Conservation (phyloP, 2,113 vertebrate genomes). For the Mystacornis crossleyi region DNA sequence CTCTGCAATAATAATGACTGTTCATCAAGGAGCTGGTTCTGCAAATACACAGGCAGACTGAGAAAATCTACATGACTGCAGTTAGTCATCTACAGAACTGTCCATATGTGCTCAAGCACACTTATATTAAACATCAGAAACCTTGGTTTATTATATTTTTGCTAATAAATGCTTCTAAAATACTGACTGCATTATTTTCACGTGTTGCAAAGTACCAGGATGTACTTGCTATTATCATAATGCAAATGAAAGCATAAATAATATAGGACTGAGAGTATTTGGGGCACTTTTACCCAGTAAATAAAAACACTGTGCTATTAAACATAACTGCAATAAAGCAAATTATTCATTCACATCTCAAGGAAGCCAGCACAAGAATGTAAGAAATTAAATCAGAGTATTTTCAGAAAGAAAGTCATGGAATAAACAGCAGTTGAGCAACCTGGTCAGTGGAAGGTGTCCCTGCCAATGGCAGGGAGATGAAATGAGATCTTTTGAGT, state of each 20-base stretch:
- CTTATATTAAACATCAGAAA: background rate
- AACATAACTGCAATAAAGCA: background rate
- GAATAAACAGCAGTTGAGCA: background rate
- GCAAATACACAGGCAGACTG: background rate
- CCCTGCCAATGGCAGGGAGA: background rate
- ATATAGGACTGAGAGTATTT: background rate
- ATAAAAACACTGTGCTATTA: background rate
- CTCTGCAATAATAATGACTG: background rate
- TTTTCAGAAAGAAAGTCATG: background rate
- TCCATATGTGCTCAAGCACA: background rate
- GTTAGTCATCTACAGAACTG: background rate
- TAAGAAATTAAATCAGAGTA: background rate
- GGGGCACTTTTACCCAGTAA: background rate
- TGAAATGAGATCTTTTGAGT: background rate
- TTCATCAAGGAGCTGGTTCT: background rate
- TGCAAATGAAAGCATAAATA: background rate
- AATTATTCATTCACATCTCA: background rate
- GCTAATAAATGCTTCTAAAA: background rate
- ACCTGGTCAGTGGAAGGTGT: background rate
- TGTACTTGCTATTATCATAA: background rate
- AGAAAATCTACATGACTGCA: background rate
- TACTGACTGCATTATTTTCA: background rate
- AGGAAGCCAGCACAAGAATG: background rate
- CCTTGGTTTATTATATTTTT: background rate
- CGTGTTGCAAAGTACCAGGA: background rate